A percentile compares a stretch with the other conserved stretches of the same genome.
Evolutionary conservation across 2,888 invertebrate genomes (phyloP).

Genomic region (Eledona agricola): DNA sequence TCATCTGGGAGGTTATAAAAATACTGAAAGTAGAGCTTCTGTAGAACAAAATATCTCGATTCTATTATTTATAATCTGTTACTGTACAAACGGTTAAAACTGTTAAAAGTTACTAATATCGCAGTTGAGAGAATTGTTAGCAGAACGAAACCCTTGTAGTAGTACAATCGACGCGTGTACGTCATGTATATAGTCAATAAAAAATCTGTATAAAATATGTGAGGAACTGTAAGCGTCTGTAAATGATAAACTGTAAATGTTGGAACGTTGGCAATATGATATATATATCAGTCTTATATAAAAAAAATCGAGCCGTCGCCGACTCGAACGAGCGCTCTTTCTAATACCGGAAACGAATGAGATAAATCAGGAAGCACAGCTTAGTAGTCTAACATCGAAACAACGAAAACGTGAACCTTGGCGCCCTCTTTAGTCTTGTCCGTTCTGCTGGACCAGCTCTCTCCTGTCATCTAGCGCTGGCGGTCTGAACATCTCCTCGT

Average conservation of each 20-base stretch:
- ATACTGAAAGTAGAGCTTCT: constrained; percentile 48
- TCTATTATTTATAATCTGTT: constrained; percentile 57
- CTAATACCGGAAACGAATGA: constrained; percentile 51
- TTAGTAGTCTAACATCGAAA: constrained; percentile 34
- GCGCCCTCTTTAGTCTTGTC: constrained; percentile 70
- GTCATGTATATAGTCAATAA: constrained; percentile 57
- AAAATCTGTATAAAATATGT: constrained; percentile 62
- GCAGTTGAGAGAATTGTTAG: constrained; percentile 53
- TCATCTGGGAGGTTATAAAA: constrained; percentile 46
- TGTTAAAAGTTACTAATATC: constrained; percentile 61
- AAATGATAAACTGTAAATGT: constrained; percentile 32
- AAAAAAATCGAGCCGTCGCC: constrained; percentile 47
- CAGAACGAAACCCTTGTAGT: constrained; percentile 59
- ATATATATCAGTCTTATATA: constrained; percentile 63
- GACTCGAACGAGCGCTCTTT: constrained; percentile 46
- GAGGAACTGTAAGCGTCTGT: constrained; percentile 60
- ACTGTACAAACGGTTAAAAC: constrained; percentile 62
- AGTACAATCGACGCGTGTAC: no score
- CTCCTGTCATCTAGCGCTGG: constrained; percentile 69
- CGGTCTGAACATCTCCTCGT: constrained; percentile 63
- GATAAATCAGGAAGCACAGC: constrained; percentile 59
- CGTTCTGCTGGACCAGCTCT: constrained; percentile 79
- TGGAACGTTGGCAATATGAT: constrained; percentile 61
- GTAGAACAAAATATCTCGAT: constrained; percentile 51
- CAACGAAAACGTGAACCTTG: constrained; percentile 37